Evolutionary conservation across 2,113 vertebrate genomes (phyloP), one percentile per base, ranked within the genome.

Genomic region (Paramisgurnus dabryanus): DNA sequence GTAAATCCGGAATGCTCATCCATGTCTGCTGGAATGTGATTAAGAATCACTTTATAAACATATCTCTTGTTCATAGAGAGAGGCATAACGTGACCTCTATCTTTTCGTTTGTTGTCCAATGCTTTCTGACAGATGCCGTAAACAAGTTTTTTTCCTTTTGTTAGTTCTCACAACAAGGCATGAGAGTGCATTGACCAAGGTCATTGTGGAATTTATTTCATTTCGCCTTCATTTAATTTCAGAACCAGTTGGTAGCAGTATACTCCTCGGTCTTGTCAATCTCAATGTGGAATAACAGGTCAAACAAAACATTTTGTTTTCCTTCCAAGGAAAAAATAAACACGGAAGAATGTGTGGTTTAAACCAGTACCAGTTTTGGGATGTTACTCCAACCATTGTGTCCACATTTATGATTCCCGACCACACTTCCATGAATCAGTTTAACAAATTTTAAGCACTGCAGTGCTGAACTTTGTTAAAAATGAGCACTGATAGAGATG

Each of bases 11-110:
- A 83, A 85, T 81, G 87, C 78, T 88, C 87, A 86, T 89, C 84
- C 70, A 85, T 88, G 87, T 90, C 86, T 85, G 88, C 76, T 85
- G 89, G 85, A 88, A 71, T 79, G 67, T 82, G 67, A 80, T 85
- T 80, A 47, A 27, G 12, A 70, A 71, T 64, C 10, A 72, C 65
- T 71, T 17, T 50, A 71, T 76, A 68, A 55, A 77, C 65, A 67
- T 66, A 43, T 70, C 71, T 66, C 61, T 69, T 60, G 27, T 34
- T 67, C 50, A 18, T 77, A 53, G 49, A 18, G 18, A 17, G 49
- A 72, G 34, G n/a, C 34, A 50, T 63, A 67, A 49, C 73, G 57
- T 67, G 41, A 39, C 12, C 15, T 18, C 53, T 40, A 13, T 58
- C 50, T 64, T 57, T 39, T 63, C 18, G n/a, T 75, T 66, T 61